Conservation (phyloP, 2,888 invertebrate genomes). For the Dryococelus australis region DNA sequence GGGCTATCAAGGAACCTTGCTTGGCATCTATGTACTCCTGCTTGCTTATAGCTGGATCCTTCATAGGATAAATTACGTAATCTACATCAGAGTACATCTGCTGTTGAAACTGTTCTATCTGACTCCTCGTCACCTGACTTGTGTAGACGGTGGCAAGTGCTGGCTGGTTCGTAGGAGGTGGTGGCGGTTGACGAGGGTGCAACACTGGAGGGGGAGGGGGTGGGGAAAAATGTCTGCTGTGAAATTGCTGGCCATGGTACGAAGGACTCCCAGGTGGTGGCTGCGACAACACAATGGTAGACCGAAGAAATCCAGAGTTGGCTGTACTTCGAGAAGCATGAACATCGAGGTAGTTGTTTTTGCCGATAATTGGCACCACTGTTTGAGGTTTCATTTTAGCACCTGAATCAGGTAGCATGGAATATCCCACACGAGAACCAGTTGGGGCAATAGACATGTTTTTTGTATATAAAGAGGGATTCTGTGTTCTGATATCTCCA, state of each 20-base stretch:
- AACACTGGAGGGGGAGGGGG: conserved; percentile 61
- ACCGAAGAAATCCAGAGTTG: conserved; percentile 57
- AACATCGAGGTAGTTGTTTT: conserved; percentile 70
- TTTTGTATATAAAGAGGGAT: conserved; percentile 40
- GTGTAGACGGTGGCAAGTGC: conserved; percentile 76
- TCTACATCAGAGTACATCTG: conserved; percentile 91
- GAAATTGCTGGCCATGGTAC: conserved; percentile 13
- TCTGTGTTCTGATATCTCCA: conserved; percentile 42
- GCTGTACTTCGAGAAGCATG: conserved; percentile 61
- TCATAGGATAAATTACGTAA: conserved; percentile 89
- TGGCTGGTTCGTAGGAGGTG: conserved; percentile 67
- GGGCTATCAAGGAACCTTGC: conserved; percentile 75
- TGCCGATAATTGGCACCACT: conserved; percentile 64
- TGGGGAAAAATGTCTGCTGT: conserved; percentile 33
- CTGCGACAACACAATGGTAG: conserved; percentile 52
- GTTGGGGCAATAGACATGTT: conserved; percentile 26
- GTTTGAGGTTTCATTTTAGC: conserved; percentile 61
- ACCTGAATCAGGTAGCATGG: conserved; percentile 53
- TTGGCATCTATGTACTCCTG: conserved; percentile 92
- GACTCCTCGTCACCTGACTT: conserved; percentile 73
- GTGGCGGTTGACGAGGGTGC: conserved; percentile 61
- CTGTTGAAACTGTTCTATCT: conserved; percentile 87
- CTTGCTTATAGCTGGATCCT: conserved; percentile 88
- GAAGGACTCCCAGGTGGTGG: conserved; percentile 62
- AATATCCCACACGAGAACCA: conserved; percentile 35